Conservation (phyloP, 2,113 vertebrate species). For the Azemiops feae region DNA sequence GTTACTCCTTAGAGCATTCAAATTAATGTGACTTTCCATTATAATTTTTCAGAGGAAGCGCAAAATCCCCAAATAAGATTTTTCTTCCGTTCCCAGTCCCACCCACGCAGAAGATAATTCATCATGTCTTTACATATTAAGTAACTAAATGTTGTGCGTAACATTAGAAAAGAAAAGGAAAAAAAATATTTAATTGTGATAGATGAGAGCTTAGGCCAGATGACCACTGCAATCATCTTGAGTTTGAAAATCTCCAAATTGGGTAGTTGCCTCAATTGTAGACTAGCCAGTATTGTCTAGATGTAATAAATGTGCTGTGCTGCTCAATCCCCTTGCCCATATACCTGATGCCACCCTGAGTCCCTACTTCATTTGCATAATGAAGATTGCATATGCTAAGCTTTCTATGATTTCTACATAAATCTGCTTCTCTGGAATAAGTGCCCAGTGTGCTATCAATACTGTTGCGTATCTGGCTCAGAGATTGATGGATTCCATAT, state of each 20-base stretch:
- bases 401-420: neutral
- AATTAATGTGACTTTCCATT: neutral
- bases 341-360: neutral
- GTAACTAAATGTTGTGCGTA: neutral
- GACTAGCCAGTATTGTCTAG: neutral
- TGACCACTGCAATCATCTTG: neutral
- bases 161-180: neutral
- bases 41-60: neutral
- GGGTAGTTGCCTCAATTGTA: neutral
- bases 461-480: neutral
- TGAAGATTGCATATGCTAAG: neutral
- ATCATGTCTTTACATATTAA: neutral
- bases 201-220: neutral
- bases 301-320: neutral
- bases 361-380: neutral
- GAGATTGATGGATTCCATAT: slow-evolving; percentile 17
- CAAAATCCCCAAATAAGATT: neutral
- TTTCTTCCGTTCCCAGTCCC: too few species aligned
- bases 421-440: neutral
- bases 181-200: neutral
- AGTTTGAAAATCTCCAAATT: neutral
- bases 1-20: neutral
- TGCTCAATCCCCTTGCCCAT: neutral
- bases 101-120: neutral
- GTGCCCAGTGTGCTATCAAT: slow-evolving; percentile 3